Evolutionary conservation across 1,140 invertebrate species (phyloP), one percentile per base, ranked within the genome.

Genomic region (Drosophila jambulina): DNA sequence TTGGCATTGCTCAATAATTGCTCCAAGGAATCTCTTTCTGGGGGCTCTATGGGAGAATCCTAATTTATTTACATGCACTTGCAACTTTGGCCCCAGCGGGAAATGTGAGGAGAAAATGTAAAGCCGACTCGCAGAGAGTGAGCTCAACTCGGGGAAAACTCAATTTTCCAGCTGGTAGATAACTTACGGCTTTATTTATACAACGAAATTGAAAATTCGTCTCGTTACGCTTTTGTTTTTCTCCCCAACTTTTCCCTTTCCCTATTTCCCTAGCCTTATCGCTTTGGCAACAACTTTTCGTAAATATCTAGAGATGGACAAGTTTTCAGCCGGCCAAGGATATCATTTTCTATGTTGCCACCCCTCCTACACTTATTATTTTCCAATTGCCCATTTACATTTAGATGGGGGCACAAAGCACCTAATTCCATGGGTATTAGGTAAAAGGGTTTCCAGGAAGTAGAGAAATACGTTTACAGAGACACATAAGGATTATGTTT

Each of bases 31-130:
- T 61, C 71, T 45, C 40, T 51, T 19, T 54, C 51, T 23, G 7
- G 27, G 27, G 49, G 25, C 29, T 74, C 15, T 29, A 15, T 21
- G 60, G 43, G 51, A 61, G 36, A 49, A 46, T 88, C 80, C 64
- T 84, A 90, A 88, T 88, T 88, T 88, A 88, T 88, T 88, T 88
- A 88, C 85, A 88, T 84, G 84, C 80, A 82, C 71, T 78, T 78
- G 53, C 75, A 78, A 78, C 65, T 78, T 78, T 71, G 65, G 65
- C 34, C 67, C 67, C 58, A 32, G 49, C 25, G 42, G 64, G 21
- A 17, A 43, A n/a, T n/a, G 23, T 17, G 6, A 36, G 34, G 12
- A 34, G 32, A 23, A 53, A 23, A 17, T 19, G 17, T 13, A 51
- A 56, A 43, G 57, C 49, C 48, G 64, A 57, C 10, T 23, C 21